phyloP scores from a whole-genome alignment of 2,888 invertebrate species.

The Pandemis heparana region DNA sequence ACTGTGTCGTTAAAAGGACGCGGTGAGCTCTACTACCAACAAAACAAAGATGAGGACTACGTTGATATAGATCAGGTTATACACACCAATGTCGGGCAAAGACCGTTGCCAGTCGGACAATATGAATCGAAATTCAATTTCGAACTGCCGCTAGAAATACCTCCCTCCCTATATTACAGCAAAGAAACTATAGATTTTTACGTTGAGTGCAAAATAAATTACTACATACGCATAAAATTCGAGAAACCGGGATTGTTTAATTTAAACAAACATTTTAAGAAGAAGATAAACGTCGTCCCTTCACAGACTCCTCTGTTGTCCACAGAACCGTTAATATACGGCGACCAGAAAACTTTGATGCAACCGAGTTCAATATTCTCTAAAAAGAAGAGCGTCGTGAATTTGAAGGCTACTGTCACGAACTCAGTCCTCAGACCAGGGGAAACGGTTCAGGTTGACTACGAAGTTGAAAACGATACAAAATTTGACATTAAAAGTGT shows the following conservation, averaged over 20 bases:
- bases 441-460: constrained; percentile 23
- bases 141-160: constrained; percentile 26
- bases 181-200: neutral
- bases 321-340: constrained; percentile 20
- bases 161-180: constrained; percentile 1
- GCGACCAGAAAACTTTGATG: constrained; percentile 13
- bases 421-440: constrained; percentile 16
- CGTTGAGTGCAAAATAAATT: constrained; percentile 18
- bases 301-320: constrained; percentile 19
- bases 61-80: constrained; percentile 19
- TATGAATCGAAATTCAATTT: constrained; percentile 28
- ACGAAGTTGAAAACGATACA: constrained; percentile 20
- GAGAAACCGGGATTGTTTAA: constrained; percentile 8
- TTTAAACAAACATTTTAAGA: constrained; percentile 19
- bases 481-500: constrained; percentile 20
- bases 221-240: constrained; percentile 19
- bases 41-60: constrained; percentile 18
- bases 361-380: neutral
- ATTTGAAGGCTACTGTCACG: neutral
- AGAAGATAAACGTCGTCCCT: constrained; percentile 21
- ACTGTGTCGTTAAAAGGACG: constrained; percentile 26
- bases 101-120: constrained; percentile 20
- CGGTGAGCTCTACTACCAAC: constrained; percentile 21
- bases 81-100: neutral
- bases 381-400: neutral